phyloP scores from a whole-genome alignment of 1,140 invertebrate species.

The Heliothis subflexa region DNA sequence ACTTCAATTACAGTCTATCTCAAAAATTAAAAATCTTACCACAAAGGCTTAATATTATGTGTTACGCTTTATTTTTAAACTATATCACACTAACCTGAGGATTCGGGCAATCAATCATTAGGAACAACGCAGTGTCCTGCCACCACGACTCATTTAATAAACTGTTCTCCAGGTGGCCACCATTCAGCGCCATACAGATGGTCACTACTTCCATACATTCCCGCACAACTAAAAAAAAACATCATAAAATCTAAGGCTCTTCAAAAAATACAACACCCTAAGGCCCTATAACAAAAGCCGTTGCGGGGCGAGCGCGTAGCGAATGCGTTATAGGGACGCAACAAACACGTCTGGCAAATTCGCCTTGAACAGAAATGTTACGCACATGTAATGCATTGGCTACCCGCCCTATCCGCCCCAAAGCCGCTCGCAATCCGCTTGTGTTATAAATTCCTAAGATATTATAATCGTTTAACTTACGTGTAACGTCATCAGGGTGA shows the following conservation, averaged over 20 bases:
- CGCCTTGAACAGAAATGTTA: too few species aligned
- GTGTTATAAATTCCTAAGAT: neutral
- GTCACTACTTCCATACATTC: conserved; percentile 97
- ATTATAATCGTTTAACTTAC: conserved; percentile 61
- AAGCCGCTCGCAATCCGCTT: too few species aligned
- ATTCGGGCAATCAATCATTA: conserved; percentile 93
- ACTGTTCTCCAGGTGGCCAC: conserved; percentile 91
- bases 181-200: conserved; percentile 95
- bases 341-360: too few species aligned
- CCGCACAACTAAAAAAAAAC: conserved; percentile 89
- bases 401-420: too few species aligned
- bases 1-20: too few species aligned
- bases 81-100: conserved; percentile 79
- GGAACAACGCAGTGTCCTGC: conserved; percentile 95
- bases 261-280: neutral
- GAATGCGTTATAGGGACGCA: too few species aligned
- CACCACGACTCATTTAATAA: conserved; percentile 91
- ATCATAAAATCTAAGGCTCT: neutral
- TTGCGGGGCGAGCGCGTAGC: too few species aligned
- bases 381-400: too few species aligned
- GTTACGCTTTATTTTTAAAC: too few species aligned
- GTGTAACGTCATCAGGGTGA: conserved; percentile 80
- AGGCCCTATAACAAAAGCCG: too few species aligned
- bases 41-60: too few species aligned
- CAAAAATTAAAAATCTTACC: too few species aligned